Evolutionary conservation across 2,888 invertebrate genomes (phyloP).

Genomic region (Unio pictorum): DNA sequence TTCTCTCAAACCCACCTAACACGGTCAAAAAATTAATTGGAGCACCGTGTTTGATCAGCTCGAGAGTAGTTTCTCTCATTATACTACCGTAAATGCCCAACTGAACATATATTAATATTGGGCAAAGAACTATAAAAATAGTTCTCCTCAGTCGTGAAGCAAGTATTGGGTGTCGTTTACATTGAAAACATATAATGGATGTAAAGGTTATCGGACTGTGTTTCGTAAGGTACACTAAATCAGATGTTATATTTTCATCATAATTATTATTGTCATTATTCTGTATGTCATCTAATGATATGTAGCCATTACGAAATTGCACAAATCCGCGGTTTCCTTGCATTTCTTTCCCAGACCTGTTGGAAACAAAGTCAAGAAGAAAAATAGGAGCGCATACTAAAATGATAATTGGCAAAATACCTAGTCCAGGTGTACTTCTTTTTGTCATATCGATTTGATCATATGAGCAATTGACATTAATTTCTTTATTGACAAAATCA

Average conservation of each 20-base stretch:
- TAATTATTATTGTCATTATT: no score
- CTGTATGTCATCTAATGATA: no score
- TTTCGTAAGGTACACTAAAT: conserved; percentile 15
- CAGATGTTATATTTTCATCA: not conserved
- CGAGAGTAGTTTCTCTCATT: conserved; percentile 9
- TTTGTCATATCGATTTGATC: no score
- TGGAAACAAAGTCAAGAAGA: conserved; percentile 6
- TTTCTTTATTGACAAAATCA: no score
- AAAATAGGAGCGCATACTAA: conserved; percentile 20
- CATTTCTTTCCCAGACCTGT: not conserved
- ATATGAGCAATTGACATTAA: no score
- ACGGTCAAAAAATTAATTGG: conserved; percentile 25
- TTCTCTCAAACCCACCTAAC: conserved; percentile 22
- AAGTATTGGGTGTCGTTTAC: conserved; percentile 6
- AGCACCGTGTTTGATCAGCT: conserved; percentile 15
- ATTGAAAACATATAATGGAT: conserved; percentile 10
- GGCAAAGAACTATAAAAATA: conserved; percentile 10
- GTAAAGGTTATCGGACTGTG: conserved; percentile 17
- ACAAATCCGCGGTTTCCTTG: not conserved
- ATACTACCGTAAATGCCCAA: conserved; percentile 12
- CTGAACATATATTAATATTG: conserved; percentile 14
- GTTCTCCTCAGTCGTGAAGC: conserved; percentile 16
- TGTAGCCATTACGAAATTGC: no score
- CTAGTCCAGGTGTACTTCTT: conserved; percentile 9
- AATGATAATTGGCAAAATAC: conserved; percentile 10